Percentiles rank a stretch among this genome's conserved stretches.
Evolutionary conservation across 64 coral and sea anemone species (phyloP).

Genomic region (Porites australiensis): DNA sequence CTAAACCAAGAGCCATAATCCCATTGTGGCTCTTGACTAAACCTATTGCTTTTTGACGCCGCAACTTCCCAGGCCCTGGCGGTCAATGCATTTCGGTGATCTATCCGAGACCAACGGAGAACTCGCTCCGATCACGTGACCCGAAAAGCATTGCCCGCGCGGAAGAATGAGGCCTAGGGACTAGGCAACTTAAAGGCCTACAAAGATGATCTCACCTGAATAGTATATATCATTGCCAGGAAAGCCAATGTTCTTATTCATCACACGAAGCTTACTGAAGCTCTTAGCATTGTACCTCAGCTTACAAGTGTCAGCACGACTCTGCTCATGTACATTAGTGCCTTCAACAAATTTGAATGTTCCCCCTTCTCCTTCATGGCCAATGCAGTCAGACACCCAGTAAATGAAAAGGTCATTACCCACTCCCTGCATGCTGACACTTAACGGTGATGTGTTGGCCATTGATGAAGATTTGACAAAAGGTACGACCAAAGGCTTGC

Average conservation of each 20-base stretch:
- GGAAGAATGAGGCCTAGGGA: no score
- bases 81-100: no score
- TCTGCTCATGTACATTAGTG: slow-evolving; percentile 99
- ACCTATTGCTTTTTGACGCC: no score
- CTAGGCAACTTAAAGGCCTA: not conserved
- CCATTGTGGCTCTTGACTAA: no score
- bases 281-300: slow-evolving; percentile 94
- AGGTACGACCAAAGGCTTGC: slow-evolving; percentile 76
- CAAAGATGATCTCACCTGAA: slow-evolving; percentile 72
- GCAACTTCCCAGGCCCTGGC: no score
- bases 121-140: no score
- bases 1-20: no score
- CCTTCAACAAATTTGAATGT: slow-evolving; percentile 97
- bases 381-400: slow-evolving; percentile 95
- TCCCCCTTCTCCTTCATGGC: slow-evolving; percentile 90
- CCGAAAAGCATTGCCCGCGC: no score
- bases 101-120: no score
- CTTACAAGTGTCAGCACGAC: slow-evolving; percentile 94
- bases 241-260: slow-evolving; percentile 87
- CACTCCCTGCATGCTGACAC: slow-evolving; percentile 89
- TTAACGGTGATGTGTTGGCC: slow-evolving; percentile 89
- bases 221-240: slow-evolving; percentile 93
- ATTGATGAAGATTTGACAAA: slow-evolving; percentile 81
- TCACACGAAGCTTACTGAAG: slow-evolving; percentile 90
- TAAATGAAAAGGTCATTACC: slow-evolving; percentile 95